These are phyloP conservation scores for Leptothorax acervorum DNA, from an alignment of 2,888 invertebrate genomes.

Conservation along the genomic window DNA sequence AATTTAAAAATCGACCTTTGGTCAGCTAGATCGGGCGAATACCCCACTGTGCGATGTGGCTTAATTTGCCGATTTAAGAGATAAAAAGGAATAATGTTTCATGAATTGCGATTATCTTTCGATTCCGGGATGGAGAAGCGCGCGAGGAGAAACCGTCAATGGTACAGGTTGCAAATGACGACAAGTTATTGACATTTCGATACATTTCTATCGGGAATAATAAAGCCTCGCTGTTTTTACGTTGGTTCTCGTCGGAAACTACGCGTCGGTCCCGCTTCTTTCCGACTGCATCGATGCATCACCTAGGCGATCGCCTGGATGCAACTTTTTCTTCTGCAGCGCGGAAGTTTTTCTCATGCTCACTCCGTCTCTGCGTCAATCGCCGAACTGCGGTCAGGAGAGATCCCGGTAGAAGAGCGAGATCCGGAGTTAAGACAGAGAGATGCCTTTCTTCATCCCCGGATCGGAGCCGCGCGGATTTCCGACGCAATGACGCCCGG, in stretches of 20 bases:
- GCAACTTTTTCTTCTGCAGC: constrained; percentile 74
- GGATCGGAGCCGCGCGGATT: constrained; percentile 61
- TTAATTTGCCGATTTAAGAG: neutral
- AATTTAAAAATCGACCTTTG: too few species aligned
- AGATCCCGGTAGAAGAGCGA: constrained; percentile 2
- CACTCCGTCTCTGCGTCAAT: constrained; percentile 35
- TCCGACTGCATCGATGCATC: constrained; percentile 63
- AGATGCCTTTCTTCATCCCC: constrained; percentile 67
- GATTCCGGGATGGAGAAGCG: neutral
- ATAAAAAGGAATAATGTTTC: neutral
- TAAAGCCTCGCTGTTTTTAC: constrained; percentile 67
- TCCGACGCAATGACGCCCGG: constrained; percentile 72
- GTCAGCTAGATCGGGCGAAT: too few species aligned
- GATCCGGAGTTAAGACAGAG: constrained; percentile 29
- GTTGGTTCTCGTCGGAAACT: constrained; percentile 58
- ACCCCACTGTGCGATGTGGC: neutral
- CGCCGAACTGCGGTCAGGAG: constrained; percentile 49
- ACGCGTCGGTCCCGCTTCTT: constrained; percentile 64
- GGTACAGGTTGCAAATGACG: constrained; percentile 56
- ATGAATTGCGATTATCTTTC: neutral
- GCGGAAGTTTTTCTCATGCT: constrained; percentile 60
- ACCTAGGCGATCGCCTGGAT: constrained; percentile 62
- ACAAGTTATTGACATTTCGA: constrained; percentile 71
- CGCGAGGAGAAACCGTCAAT: neutral
- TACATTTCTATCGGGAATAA: constrained; percentile 74